Evolutionary conservation across 1,140 invertebrate genomes (phyloP).

Genomic region (Helicoverpa zea): DNA sequence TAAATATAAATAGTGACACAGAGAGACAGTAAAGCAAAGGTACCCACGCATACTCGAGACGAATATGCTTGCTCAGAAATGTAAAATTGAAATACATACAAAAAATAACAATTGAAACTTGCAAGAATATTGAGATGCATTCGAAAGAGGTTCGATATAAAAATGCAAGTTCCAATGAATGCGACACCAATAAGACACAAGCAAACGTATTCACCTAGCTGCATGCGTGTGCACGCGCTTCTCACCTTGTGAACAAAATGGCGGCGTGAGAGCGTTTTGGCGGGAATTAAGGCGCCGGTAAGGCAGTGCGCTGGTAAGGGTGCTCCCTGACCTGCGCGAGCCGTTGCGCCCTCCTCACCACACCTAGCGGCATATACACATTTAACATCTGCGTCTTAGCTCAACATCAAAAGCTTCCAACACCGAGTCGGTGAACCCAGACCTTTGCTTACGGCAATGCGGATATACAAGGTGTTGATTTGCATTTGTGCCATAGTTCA

Average conservation of each 20-base stretch:
- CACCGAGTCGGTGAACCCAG: slow-evolving; percentile 59
- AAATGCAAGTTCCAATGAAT: slow-evolving; percentile 44
- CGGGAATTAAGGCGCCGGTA: slow-evolving; percentile 84
- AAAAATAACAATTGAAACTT: slow-evolving; percentile 32
- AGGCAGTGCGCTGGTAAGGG: slow-evolving; percentile 96
- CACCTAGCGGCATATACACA: slow-evolving; percentile 87
- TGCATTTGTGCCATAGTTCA: no score
- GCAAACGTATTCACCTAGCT: slow-evolving; percentile 79
- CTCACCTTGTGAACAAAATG: slow-evolving; percentile 86
- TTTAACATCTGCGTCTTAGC: slow-evolving; percentile 80
- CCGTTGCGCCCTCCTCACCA: slow-evolving; percentile 92
- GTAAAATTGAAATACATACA: slow-evolving; percentile 34
- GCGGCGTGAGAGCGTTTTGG: slow-evolving; percentile 81
- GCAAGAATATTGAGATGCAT: slow-evolving; percentile 12
- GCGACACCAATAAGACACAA: slow-evolving; percentile 55
- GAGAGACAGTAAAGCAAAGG: slow-evolving; percentile 83
- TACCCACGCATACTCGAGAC: slow-evolving; percentile 77
- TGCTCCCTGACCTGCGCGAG: slow-evolving; percentile 95
- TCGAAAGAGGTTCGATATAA: slow-evolving; percentile 48
- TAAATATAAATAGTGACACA: slow-evolving; percentile 82
- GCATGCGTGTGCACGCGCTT: slow-evolving; percentile 79
- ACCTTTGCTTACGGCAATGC: slow-evolving; percentile 36
- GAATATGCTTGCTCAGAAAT: slow-evolving; percentile 73
- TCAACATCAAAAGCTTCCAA: slow-evolving; percentile 63
- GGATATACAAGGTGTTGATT: no score